Base-by-base conservation (phyloP, 2,888 invertebrate species). In the Eupithecia vulgata region DNA sequence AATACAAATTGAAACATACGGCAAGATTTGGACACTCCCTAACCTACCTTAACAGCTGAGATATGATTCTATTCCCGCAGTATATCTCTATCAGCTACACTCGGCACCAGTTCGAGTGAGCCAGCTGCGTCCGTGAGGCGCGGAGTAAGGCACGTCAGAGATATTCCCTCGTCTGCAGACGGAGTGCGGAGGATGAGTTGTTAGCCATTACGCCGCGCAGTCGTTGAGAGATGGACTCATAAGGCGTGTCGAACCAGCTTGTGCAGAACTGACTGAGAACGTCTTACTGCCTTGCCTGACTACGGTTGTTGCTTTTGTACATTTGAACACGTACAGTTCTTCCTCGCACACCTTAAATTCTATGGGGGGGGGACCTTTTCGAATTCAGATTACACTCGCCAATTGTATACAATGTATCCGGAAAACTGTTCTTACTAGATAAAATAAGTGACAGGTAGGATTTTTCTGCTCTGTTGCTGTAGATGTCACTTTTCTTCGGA, bases 111-210 rank as follows among this genome's bases (percentile, higher is more conserved):
- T 5, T 37, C 40, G 67, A 64, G 42, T 62, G 71, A 66, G 52
- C 71, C 71, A 74, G 72, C 35, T 30, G 17, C 30, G n/a, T 40
- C 35, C 59, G 62, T 57, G 64, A 72, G 71, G 52, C 42, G 71
- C 61, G 74, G 77, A 78, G 73, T 71, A 80, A 78, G 77, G 81
- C 80, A 77, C 77, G 73, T 77, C 76, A 72, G 76, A 79, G 80
- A 82, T 81, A 82, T 82, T 82, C 78, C 75, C 67, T 78, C 67
- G 76, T 68, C 57, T 69, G 71, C 70, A 78, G 78, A 79, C n/a
- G n/a, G n/a, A n/a, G n/a, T n/a, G 79, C 77, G 70, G 74, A 72
- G 71, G 77, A 82, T 80, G 81, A 77, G 80, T 80, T 78, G 76
- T 75, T 66, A 61, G 62, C 76, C 73, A 80, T 82, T 79, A 77